These are phyloP conservation scores for Argentina silus DNA, from an alignment of 2,797 vertebrate genomes.

Conservation along the genomic window DNA sequence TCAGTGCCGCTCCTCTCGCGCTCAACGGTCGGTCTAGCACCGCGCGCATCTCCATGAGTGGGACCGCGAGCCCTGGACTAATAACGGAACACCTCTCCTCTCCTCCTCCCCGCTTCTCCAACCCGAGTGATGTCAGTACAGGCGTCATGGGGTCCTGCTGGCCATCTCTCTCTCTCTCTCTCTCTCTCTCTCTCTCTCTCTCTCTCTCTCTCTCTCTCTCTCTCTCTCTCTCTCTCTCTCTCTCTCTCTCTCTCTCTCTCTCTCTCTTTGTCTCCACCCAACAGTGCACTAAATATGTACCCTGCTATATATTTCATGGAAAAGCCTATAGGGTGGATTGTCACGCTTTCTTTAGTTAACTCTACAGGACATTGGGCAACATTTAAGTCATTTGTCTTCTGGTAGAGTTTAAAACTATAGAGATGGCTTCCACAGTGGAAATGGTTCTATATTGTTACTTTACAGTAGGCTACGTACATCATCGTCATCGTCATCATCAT, in stretches of 20 bases:
- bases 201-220: slow-evolving; percentile 3
- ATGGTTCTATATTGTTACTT: too few relatives aligned
- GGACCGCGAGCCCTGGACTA: slow-evolving; percentile 58
- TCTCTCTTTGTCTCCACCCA: background rate
- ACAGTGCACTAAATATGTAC: slow-evolving; percentile 25
- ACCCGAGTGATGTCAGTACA: slow-evolving; percentile 75
- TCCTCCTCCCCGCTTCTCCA: slow-evolving; percentile 62
- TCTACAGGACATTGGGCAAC: slow-evolving; percentile 20
- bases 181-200: slow-evolving; percentile 3
- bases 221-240: slow-evolving; percentile 1
- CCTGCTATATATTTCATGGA: slow-evolving; percentile 36
- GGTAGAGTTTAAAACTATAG: background rate
- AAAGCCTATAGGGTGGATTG: slow-evolving; percentile 35
- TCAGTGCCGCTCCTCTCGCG: slow-evolving; percentile 38
- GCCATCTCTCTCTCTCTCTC: slow-evolving; percentile 45
- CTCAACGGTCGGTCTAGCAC: slow-evolving; percentile 44
- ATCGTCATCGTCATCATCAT: background rate
- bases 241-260: slow-evolving; percentile 10
- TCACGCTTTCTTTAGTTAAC: slow-evolving; percentile 34
- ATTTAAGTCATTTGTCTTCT: slow-evolving; percentile 12
- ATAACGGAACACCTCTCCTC: slow-evolving; percentile 69
- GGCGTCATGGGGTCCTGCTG: slow-evolving; percentile 66
- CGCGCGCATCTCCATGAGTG: slow-evolving; percentile 53
- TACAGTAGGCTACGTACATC: background rate
- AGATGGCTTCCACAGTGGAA: too few relatives aligned